phyloP scores from a whole-genome alignment of 2,888 invertebrate species.

The Protula sp. region DNA sequence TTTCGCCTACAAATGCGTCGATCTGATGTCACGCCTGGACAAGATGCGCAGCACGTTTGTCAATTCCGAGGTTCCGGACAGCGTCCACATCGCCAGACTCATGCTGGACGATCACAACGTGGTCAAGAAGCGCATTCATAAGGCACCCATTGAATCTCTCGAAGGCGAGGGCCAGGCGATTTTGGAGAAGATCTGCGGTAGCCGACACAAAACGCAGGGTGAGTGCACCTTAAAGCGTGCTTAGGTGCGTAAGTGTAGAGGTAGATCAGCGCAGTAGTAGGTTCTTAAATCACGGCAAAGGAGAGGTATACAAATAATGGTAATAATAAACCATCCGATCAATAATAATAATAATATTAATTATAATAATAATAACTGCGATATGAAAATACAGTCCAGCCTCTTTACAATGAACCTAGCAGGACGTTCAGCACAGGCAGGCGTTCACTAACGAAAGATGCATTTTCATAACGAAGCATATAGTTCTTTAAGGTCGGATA shows the following conservation, averaged over 20 bases:
- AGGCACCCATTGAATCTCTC: slow-evolving; percentile 88
- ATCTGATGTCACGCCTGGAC: slow-evolving; percentile 84
- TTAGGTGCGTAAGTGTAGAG: background rate
- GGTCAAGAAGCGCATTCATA: slow-evolving; percentile 87
- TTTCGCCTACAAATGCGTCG: slow-evolving; percentile 91
- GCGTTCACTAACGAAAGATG: no score
- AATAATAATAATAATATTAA: no score
- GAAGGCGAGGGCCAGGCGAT: slow-evolving; percentile 77
- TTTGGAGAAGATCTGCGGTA: slow-evolving; percentile 55
- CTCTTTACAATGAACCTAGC: no score
- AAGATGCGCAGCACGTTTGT: slow-evolving; percentile 88
- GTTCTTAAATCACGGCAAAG: no score
- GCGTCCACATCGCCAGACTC: slow-evolving; percentile 82
- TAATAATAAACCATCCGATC: no score
- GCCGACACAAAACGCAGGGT: background rate
- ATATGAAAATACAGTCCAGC: no score
- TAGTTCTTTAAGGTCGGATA: no score
- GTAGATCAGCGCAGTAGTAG: no score
- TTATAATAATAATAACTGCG: no score
- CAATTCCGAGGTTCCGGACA: slow-evolving; percentile 89
- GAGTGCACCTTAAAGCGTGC: background rate
- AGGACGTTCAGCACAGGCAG: no score
- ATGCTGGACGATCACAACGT: slow-evolving; percentile 83
- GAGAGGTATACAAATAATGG: no score
- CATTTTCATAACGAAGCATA: no score